Evolutionary conservation across 2,888 invertebrate genomes (phyloP).

Genomic region (Serrognathus titanus): DNA sequence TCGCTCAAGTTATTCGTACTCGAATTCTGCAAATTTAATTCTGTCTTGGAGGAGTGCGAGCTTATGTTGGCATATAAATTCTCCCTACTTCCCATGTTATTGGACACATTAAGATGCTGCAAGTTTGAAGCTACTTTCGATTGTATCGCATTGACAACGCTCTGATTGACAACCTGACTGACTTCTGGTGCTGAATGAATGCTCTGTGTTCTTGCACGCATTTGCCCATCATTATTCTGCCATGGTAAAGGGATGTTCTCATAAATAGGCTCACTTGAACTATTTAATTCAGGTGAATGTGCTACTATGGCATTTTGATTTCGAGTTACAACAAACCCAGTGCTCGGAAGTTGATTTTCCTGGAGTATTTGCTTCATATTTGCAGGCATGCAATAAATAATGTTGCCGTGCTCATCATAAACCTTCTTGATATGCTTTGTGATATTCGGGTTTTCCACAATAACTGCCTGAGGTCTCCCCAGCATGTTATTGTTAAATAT

Average conservation of each 20-base stretch:
- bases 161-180: conserved; percentile 41
- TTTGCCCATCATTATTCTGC: conserved; percentile 47
- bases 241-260: conserved; percentile 75
- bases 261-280: conserved; percentile 71
- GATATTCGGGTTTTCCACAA: conserved; percentile 59
- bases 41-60: conserved; percentile 13
- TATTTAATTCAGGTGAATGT: conserved; percentile 43
- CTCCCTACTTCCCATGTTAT: conserved; percentile 36
- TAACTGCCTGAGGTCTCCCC: conserved; percentile 45
- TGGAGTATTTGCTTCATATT: conserved; percentile 49
- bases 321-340: conserved; percentile 53
- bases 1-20: conserved; percentile 25
- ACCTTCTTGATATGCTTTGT: conserved; percentile 61
- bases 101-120: conserved; percentile 30
- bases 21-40: conserved; percentile 13
- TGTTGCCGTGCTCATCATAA: conserved; percentile 61
- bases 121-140: conserved; percentile 17
- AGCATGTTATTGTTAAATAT: conserved; percentile 50
- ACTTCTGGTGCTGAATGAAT: conserved; percentile 69
- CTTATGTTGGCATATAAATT: conserved; percentile 43
- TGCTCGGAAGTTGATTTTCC: conserved; percentile 46
- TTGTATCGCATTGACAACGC: conserved; percentile 37
- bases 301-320: conserved; percentile 46
- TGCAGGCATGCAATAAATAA: conserved; percentile 62
- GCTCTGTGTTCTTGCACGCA: conserved; percentile 60